phyloP scores from a whole-genome alignment of 1,140 invertebrate genomes.

The Oryzaephilus surinamensis region DNA sequence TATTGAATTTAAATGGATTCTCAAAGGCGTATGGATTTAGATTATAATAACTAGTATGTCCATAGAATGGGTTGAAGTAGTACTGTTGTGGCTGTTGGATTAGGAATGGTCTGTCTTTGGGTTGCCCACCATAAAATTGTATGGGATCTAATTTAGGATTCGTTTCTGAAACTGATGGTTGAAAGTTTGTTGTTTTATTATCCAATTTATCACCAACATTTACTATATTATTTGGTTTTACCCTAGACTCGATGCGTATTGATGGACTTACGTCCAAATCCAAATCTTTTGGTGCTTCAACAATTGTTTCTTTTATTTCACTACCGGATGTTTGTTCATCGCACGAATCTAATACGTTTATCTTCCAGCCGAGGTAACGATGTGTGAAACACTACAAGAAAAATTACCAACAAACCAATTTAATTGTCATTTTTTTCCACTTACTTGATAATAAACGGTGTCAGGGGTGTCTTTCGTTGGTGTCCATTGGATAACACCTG shows the following conservation, averaged over 20 bases:
- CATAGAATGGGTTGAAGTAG: slow-evolving; percentile 2
- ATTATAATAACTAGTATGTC: slow-evolving; percentile 2
- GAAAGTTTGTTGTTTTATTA: slow-evolving; percentile 22
- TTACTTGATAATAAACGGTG: slow-evolving; percentile 85
- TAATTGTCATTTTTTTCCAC: background rate
- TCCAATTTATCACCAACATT: slow-evolving; percentile 13
- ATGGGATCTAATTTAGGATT: slow-evolving; percentile 11
- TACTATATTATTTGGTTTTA: slow-evolving; percentile 52
- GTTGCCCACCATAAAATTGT: background rate
- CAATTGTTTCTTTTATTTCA: slow-evolving; percentile 42
- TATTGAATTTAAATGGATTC: slow-evolving; percentile 4
- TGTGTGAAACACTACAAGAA: slow-evolving; percentile 74
- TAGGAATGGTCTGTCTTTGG: slow-evolving; percentile 5
- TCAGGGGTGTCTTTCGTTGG: slow-evolving; percentile 80
- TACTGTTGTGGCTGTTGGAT: slow-evolving; percentile 3
- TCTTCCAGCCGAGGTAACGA: slow-evolving; percentile 89
- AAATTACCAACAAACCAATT: background rate
- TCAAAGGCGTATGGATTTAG: slow-evolving; percentile 6
- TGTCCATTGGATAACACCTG: slow-evolving; percentile 77
- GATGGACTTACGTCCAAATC: slow-evolving; percentile 50
- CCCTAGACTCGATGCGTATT: slow-evolving; percentile 55
- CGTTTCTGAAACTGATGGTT: slow-evolving; percentile 24
- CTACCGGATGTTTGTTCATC: slow-evolving; percentile 45
- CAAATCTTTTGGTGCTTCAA: slow-evolving; percentile 27
- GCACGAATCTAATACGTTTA: slow-evolving; percentile 78